phyloP scores from a whole-genome alignment of 2,888 invertebrate species.

The Platycnemis pennipes region DNA sequence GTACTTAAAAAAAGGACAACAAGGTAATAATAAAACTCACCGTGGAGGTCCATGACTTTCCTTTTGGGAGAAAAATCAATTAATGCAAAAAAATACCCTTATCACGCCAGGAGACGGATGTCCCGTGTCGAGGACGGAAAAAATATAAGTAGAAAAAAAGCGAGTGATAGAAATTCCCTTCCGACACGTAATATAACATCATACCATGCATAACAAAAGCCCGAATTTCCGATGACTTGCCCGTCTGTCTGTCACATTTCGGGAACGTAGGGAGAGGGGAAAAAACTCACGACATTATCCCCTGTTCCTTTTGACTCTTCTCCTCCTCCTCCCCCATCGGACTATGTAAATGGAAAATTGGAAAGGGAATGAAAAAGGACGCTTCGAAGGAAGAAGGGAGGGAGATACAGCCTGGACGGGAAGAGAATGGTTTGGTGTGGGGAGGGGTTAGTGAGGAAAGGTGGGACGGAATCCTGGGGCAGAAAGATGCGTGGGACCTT shows the following conservation, averaged over 20 bases:
- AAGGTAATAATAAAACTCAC: background rate
- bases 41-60: no score
- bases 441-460: background rate
- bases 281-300: slow-evolving; percentile 16
- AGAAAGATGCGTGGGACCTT: background rate
- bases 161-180: slow-evolving; percentile 48
- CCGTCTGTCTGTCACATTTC: slow-evolving; percentile 22
- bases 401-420: background rate
- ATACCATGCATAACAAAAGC: slow-evolving; percentile 63
- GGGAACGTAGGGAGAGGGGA: background rate
- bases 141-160: background rate
- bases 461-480: background rate
- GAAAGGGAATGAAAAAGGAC: background rate
- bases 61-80: slow-evolving; percentile 4
- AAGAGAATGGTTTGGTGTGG: background rate
- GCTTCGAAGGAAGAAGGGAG: background rate
- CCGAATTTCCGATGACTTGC: slow-evolving; percentile 22
- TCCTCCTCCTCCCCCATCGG: background rate
- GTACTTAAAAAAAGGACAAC: background rate
- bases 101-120: background rate
- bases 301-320: background rate
- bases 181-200: slow-evolving; percentile 59
- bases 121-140: background rate
- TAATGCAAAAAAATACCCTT: background rate
- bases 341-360: slow-evolving; percentile 2